Evolutionary conservation across 92 coral and sea anemone species (phyloP), one percentile per base, ranked within the genome.

Genomic region (Meandrina meandrites): DNA sequence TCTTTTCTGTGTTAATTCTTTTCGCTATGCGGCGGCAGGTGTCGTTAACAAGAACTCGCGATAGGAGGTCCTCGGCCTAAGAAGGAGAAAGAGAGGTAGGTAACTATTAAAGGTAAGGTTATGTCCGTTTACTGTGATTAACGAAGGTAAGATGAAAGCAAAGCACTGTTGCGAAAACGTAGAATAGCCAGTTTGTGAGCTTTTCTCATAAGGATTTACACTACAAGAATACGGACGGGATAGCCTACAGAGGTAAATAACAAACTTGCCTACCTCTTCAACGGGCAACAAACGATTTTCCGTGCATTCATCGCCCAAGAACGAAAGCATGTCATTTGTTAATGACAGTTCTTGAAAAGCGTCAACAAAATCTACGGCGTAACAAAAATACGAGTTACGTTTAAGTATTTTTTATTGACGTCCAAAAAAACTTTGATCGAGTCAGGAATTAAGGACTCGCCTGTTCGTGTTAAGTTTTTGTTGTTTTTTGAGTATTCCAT

Each of bases 401-500:
- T 22, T 48, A 1, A 28, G 2, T 5, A 8, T 8, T 68, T 28
- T 68, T 68, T 32, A 0, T 0, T n/a, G 31, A 62, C 28, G 69
- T 4, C n/a, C 28, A 62, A 62, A 62, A 62, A 21, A 57, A 57
- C 21, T 31, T 73, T 1, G 18, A 73, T 75, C 32, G 1, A 45
- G 58, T 22, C 51, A 37, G 22, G 2, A 71, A 21, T 19, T n/a
- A 21, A 50, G 22, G 11, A 16, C 62, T 37, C 40, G 76, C 88
- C 88, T 85, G 18, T 76, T 32, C 32, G 81, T 27, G 82, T 75
- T 62, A 85, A 62, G 75, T 9, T 84, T 1, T 27, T 21, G 31
- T 48, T 85, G n/a, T 9, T 42, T 48, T 66, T 70, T 18, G 83
- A 81, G 81, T 84, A 92, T 14, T 90, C 75, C 57, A 83, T 16